Evolutionary conservation across 2,113 vertebrate genomes (phyloP), one percentile per base, ranked within the genome.

Genomic region (Thymallus thymallus): DNA sequence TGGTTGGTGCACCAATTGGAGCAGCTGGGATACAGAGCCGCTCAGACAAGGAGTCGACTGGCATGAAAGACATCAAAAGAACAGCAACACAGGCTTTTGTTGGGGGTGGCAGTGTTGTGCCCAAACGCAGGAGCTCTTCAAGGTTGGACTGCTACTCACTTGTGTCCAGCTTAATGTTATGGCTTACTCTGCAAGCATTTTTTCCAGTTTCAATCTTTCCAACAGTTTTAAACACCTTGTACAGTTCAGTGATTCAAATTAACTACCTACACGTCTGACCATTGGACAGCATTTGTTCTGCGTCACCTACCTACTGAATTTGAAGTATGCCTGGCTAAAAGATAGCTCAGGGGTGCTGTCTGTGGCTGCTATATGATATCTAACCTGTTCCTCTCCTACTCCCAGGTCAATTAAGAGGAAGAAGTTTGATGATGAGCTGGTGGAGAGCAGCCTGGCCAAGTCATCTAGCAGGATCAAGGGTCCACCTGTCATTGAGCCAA

Each of bases 391-490:
- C 46, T 9, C 0, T 29, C 48, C 16, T 26, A 3, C 58, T n/a
- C 3, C 6, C 74, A 98, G 97, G 84, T 98, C 97, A 75, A 98
- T 98, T 90, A 98, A 98, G 84, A 90, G 97, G 80, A 98, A 96
- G 90, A 98, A 98, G 84, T 98, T 98, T 83, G 97, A 98, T 20
- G 97, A 98, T 89, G 97, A 98, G 81, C 87, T 98, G 81, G 97
- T 98, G 76, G 97, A 98, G 88, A 98, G 97, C 90, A 98, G 96
- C 86, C 91, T 98, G 9, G 97, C 95, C 6, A 98, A 98, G 79
- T 96, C 97, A 0, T 96, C 96, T 26, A 97, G 92, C 82, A 90
- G 97, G 75, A 94, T 94, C 1, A 98, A 98, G 89, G 97, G 96
- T 0, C 88, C 95, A 12, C 92, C 92, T 0, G 91, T 94, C 16